Percentiles rank a stretch among this genome's conserved stretches.
Conservation (phyloP, 2,113 vertebrate genomes). For the Dryoscopus gambensis region DNA sequence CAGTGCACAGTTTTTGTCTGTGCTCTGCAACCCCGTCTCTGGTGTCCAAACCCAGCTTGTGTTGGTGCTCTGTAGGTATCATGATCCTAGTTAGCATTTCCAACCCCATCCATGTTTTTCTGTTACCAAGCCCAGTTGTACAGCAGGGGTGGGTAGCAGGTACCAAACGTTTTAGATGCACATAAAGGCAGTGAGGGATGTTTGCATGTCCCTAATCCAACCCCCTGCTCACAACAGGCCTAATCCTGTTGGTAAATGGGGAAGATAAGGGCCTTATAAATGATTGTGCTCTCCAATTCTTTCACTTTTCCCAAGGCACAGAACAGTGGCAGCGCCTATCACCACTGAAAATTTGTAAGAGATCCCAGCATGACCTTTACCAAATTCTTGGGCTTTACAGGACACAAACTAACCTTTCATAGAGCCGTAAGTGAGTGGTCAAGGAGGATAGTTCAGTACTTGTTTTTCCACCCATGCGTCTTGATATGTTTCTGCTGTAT, state of each 20-base stretch:
- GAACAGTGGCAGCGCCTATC: neutral
- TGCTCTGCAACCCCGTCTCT: neutral
- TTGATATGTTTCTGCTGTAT: neutral
- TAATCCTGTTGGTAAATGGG: neutral
- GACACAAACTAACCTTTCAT: neutral
- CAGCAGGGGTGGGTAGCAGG: neutral
- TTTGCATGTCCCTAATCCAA: neutral
- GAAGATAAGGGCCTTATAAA: neutral
- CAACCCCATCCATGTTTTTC: neutral
- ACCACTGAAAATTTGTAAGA: neutral
- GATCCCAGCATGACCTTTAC: neutral
- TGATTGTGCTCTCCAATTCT: accelerated
- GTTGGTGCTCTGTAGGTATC: neutral
- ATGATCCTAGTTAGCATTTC: neutral
- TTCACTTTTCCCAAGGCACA: neutral
- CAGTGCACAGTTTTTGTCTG: neutral
- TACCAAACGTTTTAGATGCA: neutral
- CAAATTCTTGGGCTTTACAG: neutral
- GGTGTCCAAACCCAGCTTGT: neutral
- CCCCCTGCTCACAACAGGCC: neutral
- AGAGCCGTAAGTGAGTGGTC: too few relatives aligned
- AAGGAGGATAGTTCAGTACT: neutral
- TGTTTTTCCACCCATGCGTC: neutral
- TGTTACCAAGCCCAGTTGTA: neutral
- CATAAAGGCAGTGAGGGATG: neutral